Conservation (phyloP, 2,113 vertebrate species). For the Plestiodon gilberti region DNA sequence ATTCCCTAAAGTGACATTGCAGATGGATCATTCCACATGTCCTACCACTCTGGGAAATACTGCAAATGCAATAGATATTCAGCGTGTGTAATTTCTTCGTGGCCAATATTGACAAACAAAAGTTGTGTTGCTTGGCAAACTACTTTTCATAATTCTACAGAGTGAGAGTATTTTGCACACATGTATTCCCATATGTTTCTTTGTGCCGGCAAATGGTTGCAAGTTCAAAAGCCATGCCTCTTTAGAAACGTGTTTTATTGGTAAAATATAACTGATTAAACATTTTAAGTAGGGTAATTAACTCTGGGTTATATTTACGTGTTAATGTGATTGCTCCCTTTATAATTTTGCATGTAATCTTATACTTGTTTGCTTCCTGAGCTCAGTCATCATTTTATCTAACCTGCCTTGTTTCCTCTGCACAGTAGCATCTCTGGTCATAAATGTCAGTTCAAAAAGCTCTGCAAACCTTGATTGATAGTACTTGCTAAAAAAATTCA, state of each 20-base stretch:
- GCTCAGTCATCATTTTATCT: not conserved
- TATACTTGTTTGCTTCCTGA: not conserved
- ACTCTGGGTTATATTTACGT: not conserved
- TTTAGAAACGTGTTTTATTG: not conserved
- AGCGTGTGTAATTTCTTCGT: not conserved
- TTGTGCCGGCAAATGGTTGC: not conserved
- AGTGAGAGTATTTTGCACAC: constrained; percentile 1
- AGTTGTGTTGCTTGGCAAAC: not conserved
- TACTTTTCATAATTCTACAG: not conserved
- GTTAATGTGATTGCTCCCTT: not conserved
- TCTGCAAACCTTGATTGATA: not conserved
- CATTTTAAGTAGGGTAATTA: constrained; percentile 6
- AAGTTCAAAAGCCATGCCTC: not conserved
- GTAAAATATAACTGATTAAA: not conserved
- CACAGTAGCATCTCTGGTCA: not conserved
- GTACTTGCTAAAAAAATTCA: not conserved
- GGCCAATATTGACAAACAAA: not conserved
- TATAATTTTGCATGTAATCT: not conserved
- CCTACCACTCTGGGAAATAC: not conserved
- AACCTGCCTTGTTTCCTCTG: not conserved
- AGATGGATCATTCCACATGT: too few relatives aligned
- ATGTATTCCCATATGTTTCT: not conserved
- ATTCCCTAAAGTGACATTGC: too few relatives aligned
- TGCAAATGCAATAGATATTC: not conserved
- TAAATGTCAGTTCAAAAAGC: not conserved